Evolutionary conservation across 30 jellyfish, hydroid and myxozoan genomes (phyloP), one percentile per base, ranked within the genome.

Genomic region (Cassiopea xamachana): DNA sequence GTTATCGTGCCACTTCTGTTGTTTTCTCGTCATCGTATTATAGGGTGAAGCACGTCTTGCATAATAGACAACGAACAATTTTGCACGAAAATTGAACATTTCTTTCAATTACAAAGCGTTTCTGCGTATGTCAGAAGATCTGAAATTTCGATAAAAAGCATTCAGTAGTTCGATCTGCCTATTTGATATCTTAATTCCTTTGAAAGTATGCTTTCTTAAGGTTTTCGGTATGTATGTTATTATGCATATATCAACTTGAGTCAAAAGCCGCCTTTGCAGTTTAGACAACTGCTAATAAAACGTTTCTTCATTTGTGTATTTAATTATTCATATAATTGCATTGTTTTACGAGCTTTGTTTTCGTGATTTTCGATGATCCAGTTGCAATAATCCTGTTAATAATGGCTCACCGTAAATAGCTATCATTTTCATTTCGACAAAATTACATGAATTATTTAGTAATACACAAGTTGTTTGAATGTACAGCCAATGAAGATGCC

Each of bases 391-490:
- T 64, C 74, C 6, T 64, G 43, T 9, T 64, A 9, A 17, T 13
- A 17, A 5, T 64, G 19, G 43, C 43, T 13, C 74, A 27, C 19
- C 74, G 43, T 5, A 64, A 64, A 64, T 8, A 3, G 80, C 80
- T 71, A 71, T 71, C 55, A 43, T 71, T 43, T 64, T 71, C 50
- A 71, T 19, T 19, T 71, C 50, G 80, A 71, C 55, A 55, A 71
- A 43, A 5, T 71, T 16, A 14, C 27, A 43, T 71, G 55, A 71
- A 71, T 71, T 14, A 71, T 71, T 71, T 43, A 71, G n/a, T 27
- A 2, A 1, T 71, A 55, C 27, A 3, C 15, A 5, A 19, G 46
- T 67, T 67, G 14, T 71, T 14, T 71, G 51, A 43, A 15, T 16
- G 3, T 71, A 0, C 39, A 17, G 16, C 50, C 80, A 43, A 71